Evolutionary conservation across 1,140 invertebrate species (phyloP), one percentile per base, ranked within the genome.

Genomic region (Notospermus geniculatus): DNA sequence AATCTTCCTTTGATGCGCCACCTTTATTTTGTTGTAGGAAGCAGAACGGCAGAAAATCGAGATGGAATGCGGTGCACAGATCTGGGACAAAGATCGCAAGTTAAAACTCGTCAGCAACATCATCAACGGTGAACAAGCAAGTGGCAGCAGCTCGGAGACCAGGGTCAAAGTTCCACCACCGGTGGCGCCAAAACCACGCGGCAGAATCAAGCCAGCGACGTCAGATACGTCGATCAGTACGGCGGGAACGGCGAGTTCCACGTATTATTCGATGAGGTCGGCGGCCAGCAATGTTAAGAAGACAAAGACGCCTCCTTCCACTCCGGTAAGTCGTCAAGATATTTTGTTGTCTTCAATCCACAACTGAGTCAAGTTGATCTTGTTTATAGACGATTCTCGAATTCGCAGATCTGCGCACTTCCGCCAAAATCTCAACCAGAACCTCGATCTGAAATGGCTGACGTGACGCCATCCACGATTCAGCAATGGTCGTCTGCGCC

Each of bases 31-130:
- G 4, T 5, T 60, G 17, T 52, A 80, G 77, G 72, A 72, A 50
- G 69, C 71, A 54, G 70, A 74, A 41, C 68, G 63, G 50, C 65
- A 68, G 11, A 75, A 74, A 60, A 67, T 72, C 56, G 72, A 75
- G 27, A 46, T 61, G 11, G 67, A 79, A 39, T 66, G 69, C 32
- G 71, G 68, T 17, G 67, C 63, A 15, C 66, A 72, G 54, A 63
- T 79, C 15, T 59, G 64, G 43, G 71, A 73, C 52, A 71, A 72
- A 59, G 72, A 77, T 39, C 70, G 71, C 5, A 79, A 75, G 53
- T 54, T 79, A 50, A 71, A 73, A 39, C 63, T 76, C 59, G 59
- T 79, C 41, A 70, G 69, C 22, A 68, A 65, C 59, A 71, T 75
- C 28, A 70, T 75, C 2, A 75, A 77, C 59, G 68, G 70, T 15